These are phyloP conservation scores for Macaria liturata DNA, from an alignment of 2,888 invertebrate species.

Conservation along the genomic window DNA sequence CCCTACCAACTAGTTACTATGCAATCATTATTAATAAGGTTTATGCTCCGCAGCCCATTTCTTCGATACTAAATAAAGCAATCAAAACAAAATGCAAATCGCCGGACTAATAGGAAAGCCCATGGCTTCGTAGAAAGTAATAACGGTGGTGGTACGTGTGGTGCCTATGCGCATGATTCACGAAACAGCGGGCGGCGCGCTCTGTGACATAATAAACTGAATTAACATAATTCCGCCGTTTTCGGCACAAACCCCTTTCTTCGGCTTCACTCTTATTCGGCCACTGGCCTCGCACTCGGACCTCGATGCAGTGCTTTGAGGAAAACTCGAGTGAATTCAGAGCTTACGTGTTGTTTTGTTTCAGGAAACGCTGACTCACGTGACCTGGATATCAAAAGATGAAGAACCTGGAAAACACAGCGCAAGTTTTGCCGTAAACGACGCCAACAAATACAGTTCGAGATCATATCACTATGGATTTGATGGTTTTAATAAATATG, in stretches of 20 bases:
- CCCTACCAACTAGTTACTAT: too few species aligned
- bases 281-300: slow-evolving; percentile 37
- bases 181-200: slow-evolving; percentile 57
- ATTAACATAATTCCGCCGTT: slow-evolving; percentile 71
- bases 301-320: slow-evolving; percentile 52
- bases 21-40: too few species aligned
- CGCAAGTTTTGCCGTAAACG: background rate
- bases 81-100: slow-evolving; percentile 25
- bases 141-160: slow-evolving; percentile 68
- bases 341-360: slow-evolving; percentile 13
- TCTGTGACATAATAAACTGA: slow-evolving; percentile 78
- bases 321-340: slow-evolving; percentile 18
- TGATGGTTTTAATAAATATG: too few species aligned
- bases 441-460: too few species aligned
- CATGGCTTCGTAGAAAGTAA: slow-evolving; percentile 73
- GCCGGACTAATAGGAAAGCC: slow-evolving; percentile 46
- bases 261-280: slow-evolving; percentile 56
- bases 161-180: slow-evolving; percentile 70
- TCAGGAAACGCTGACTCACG: slow-evolving; percentile 27
- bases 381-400: slow-evolving; percentile 13
- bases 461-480: too few species aligned
- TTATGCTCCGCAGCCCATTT: too few species aligned
- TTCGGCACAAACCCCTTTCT: slow-evolving; percentile 60
- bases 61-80: background rate
- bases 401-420: background rate